A percentile compares a stretch with the other conserved stretches of the same genome.
Evolutionary conservation across 2,888 invertebrate species (phyloP).

Genomic region (Eretmocerus hayati): DNA sequence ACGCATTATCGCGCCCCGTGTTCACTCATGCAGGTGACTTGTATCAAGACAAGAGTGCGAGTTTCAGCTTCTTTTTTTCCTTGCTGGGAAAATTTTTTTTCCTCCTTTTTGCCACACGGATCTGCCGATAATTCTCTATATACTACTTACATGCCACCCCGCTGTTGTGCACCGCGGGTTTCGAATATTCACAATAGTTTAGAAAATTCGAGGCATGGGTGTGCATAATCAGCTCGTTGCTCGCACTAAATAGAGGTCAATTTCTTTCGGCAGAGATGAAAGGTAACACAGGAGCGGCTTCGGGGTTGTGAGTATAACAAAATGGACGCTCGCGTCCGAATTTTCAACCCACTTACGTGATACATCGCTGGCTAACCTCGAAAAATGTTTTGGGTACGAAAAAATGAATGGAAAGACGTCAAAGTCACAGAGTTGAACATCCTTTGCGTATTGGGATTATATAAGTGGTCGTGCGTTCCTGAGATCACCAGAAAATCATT

Average conservation of each 20-base stretch:
- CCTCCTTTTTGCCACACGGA: not conserved
- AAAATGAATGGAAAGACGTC: too few species aligned
- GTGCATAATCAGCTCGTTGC: not conserved
- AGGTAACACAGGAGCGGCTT: too few species aligned
- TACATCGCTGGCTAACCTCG: too few species aligned
- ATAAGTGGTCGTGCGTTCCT: too few species aligned
- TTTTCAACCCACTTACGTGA: not conserved
- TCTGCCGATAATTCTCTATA: not conserved
- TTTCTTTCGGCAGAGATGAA: constrained; percentile 16
- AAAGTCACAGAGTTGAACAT: too few species aligned
- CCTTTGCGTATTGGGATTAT: too few species aligned
- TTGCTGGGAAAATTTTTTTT: constrained; percentile 10
- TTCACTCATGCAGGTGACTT: constrained; percentile 21
- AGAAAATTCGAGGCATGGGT: constrained; percentile 8
- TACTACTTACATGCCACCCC: not conserved
- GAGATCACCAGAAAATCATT: too few species aligned
- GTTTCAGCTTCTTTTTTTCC: not conserved
- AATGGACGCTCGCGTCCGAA: too few species aligned
- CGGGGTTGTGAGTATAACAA: too few species aligned
- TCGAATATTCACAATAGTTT: constrained; percentile 6
- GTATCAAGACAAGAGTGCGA: not conserved
- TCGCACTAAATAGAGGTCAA: constrained; percentile 18
- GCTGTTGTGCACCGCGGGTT: constrained; percentile 7
- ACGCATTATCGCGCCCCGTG: constrained; percentile 36
- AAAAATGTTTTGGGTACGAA: too few species aligned